Evolutionary conservation across 1,140 invertebrate species (phyloP).

Genomic region (Pachyrhynchus sulphureomaculatus): DNA sequence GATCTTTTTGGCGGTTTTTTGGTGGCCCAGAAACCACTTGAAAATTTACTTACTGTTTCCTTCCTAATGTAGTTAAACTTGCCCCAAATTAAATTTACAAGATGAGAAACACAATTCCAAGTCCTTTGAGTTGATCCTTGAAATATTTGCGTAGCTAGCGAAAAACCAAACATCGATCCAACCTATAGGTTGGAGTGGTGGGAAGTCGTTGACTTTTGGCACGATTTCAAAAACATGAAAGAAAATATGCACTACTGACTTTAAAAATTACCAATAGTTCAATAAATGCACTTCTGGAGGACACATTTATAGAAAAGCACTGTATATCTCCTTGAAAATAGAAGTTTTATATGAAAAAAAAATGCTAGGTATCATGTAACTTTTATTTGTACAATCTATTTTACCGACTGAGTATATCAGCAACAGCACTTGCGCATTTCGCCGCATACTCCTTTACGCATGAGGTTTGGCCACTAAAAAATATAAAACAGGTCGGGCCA

Average conservation of each 20-base stretch:
- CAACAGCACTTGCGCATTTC: too few relatives aligned
- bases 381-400: too few relatives aligned
- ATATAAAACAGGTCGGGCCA: too few relatives aligned
- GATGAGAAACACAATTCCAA: constrained; percentile 61
- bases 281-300: too few relatives aligned
- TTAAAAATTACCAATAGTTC: too few relatives aligned
- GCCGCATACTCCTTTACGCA: too few relatives aligned
- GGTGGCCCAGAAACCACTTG: constrained; percentile 53
- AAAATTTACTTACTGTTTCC: constrained; percentile 58
- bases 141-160: constrained; percentile 59
- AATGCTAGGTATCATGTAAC: too few relatives aligned
- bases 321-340: too few relatives aligned
- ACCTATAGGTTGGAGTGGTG: constrained; percentile 48
- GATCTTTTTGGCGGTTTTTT: constrained; percentile 20
- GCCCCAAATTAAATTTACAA: constrained; percentile 59
- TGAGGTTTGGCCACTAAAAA: too few relatives aligned
- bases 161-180: constrained; percentile 65
- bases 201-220: constrained; percentile 32
- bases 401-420: too few relatives aligned
- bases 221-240: constrained; percentile 42
- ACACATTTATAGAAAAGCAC: too few relatives aligned
- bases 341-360: too few relatives aligned
- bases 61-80: constrained; percentile 58
- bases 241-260: constrained; percentile 25
- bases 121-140: constrained; percentile 62